phyloP scores from a whole-genome alignment of 2,888 invertebrate species.

The Rhamphomyia laevipes region DNA sequence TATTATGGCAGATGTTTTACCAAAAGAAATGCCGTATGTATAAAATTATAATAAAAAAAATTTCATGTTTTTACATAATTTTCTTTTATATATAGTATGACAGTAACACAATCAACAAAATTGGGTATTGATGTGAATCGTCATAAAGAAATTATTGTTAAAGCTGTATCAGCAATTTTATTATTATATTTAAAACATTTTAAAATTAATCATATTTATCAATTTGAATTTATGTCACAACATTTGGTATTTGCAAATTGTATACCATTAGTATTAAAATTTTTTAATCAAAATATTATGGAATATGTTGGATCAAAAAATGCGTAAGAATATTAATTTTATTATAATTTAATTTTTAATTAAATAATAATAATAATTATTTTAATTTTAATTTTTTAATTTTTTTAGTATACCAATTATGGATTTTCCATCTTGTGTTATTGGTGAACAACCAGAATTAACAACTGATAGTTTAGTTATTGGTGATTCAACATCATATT shows the following conservation, averaged over 20 bases:
- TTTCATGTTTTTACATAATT: slow-evolving; percentile 1
- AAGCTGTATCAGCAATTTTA: slow-evolving; percentile 84
- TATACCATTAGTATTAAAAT: slow-evolving; percentile 94
- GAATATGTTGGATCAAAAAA: slow-evolving; percentile 92
- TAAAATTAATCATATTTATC: slow-evolving; percentile 93
- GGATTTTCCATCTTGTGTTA: slow-evolving; percentile 92
- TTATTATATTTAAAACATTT: slow-evolving; percentile 91
- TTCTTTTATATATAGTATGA: slow-evolving; percentile 47
- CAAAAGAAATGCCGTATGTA: slow-evolving; percentile 89
- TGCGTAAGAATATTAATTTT: slow-evolving; percentile 41
- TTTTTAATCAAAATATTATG: slow-evolving; percentile 96
- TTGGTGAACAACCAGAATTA: slow-evolving; percentile 88
- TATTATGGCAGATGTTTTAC: slow-evolving; percentile 94
- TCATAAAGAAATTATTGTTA: slow-evolving; percentile 97
- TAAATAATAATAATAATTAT: not conserved
- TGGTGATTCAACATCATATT: slow-evolving; percentile 72
- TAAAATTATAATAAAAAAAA: slow-evolving; percentile 8
- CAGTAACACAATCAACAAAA: slow-evolving; percentile 87
- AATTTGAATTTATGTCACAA: slow-evolving; percentile 98
- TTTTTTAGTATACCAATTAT: slow-evolving; percentile 66
- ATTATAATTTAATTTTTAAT: not conserved
- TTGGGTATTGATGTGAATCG: slow-evolving; percentile 94
- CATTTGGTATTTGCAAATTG: slow-evolving; percentile 98
- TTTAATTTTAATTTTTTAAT: not conserved
- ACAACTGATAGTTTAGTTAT: slow-evolving; percentile 84